Evolutionary conservation across 2,113 vertebrate species (phyloP).

Genomic region (Poecilia latipinna): DNA sequence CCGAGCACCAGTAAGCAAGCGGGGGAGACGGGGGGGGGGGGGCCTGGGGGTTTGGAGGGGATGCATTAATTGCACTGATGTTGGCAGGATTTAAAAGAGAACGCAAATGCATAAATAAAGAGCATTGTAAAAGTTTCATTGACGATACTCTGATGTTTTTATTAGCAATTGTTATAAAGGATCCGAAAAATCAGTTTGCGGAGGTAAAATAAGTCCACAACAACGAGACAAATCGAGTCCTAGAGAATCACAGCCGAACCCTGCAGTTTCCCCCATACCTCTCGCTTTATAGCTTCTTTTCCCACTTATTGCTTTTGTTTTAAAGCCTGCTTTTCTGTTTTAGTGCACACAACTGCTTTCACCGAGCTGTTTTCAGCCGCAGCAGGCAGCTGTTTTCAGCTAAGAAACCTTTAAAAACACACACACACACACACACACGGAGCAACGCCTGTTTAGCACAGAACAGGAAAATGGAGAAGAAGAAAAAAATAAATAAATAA

Average conservation of each 20-base stretch:
- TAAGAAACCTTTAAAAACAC: not conserved
- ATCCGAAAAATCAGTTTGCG: not conserved
- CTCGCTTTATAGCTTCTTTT: slow-evolving; percentile 16
- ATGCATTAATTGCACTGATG: slow-evolving; percentile 67
- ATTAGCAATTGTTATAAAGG: not conserved
- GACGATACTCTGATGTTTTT: slow-evolving; percentile 5
- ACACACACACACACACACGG: no score
- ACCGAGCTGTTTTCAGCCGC: slow-evolving; percentile 6
- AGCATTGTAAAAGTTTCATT: slow-evolving; percentile 15
- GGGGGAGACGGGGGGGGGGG: not conserved
- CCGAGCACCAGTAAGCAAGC: slow-evolving; percentile 63
- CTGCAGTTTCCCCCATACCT: not conserved
- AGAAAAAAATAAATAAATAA: not conserved
- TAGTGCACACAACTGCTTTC: slow-evolving; percentile 9
- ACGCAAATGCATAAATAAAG: slow-evolving; percentile 1
- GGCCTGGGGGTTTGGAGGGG: slow-evolving; percentile 37
- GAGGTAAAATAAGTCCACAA: not conserved
- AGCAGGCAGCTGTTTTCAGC: slow-evolving; percentile 8
- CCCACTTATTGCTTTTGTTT: not conserved
- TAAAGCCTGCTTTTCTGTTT: slow-evolving; percentile 14
- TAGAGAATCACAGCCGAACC: not conserved
- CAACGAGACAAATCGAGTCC: not conserved
- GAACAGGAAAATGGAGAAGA: not conserved
- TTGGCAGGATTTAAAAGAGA: slow-evolving; percentile 41
- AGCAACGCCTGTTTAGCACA: not conserved